A percentile compares a stretch with the other conserved stretches of the same genome.
phyloP scores from a whole-genome alignment of 2,888 invertebrate species.

The Pyrocoelia pectoralis region DNA sequence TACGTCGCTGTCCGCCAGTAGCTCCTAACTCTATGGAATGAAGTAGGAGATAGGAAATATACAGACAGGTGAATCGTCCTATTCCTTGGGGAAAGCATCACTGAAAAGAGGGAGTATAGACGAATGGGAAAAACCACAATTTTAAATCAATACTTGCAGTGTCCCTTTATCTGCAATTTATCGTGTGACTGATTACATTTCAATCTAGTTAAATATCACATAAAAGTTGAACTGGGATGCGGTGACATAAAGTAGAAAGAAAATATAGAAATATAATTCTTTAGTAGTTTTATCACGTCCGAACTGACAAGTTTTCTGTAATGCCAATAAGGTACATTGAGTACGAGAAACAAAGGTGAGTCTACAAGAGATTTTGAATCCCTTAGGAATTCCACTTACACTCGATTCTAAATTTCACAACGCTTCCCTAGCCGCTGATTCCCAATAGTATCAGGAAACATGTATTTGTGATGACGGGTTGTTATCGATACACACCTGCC shows the following conservation, averaged over 20 bases:
- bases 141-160: conserved; percentile 58
- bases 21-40: conserved; percentile 44
- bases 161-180: conserved; percentile 34
- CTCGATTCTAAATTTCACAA: conserved; percentile 35
- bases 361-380: conserved; percentile 34
- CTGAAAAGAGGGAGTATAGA: conserved; percentile 53
- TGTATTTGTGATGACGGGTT: conserved; percentile 43
- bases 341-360: conserved; percentile 35
- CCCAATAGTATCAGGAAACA: conserved; percentile 38
- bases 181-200: conserved; percentile 20
- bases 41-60: conserved; percentile 48
- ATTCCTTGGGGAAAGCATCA: conserved; percentile 58
- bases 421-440: conserved; percentile 37
- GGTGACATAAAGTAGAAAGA: conserved; percentile 11
- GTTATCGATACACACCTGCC: conserved; percentile 42
- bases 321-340: conserved; percentile 35
- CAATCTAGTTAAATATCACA: not conserved
- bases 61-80: conserved; percentile 61
- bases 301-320: conserved; percentile 33
- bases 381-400: conserved; percentile 24
- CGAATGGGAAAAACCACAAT: conserved; percentile 56
- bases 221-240: too few relatives aligned
- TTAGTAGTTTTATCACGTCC: conserved; percentile 31
- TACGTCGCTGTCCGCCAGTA: conserved; percentile 42
- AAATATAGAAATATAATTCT: conserved; percentile 22